Percentiles rank a stretch among this genome's conserved stretches.
These are phyloP conservation scores for Schizaphis graminum DNA, from an alignment of 2,888 invertebrate genomes.

Conservation along the genomic window DNA sequence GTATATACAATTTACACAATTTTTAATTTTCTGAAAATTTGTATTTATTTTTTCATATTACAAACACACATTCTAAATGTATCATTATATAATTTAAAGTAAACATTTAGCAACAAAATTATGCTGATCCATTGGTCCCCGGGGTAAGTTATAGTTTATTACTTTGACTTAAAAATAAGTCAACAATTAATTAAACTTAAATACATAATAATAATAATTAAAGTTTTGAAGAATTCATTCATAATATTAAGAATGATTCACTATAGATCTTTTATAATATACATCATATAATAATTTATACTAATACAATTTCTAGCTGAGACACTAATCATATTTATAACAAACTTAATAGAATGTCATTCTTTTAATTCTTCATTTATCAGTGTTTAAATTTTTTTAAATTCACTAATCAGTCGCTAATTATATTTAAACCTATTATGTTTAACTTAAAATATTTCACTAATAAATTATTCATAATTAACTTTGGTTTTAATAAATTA, in stretches of 20 bases:
- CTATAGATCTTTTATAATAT: background rate
- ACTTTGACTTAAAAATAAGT: conserved; percentile 16
- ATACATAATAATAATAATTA: conserved; percentile 15
- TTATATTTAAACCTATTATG: background rate
- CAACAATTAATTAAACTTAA: conserved; percentile 6
- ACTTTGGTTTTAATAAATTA: conserved; percentile 23
- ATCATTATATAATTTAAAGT: background rate
- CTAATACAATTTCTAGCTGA: background rate
- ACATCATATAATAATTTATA: background rate
- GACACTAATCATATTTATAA: background rate
- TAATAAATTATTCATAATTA: background rate
- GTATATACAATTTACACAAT: background rate
- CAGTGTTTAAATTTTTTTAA: background rate
- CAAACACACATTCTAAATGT: background rate
- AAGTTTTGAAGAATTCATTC: background rate
- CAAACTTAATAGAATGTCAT: conserved; percentile 8
- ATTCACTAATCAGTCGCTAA: background rate
- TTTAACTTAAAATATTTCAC: background rate
- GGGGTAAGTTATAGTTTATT: background rate
- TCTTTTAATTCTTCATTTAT: background rate
- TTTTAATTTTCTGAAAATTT: background rate
- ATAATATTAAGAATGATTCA: background rate
- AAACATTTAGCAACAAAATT: background rate
- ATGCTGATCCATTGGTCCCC: conserved; percentile 11
- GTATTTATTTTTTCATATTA: background rate